phyloP scores from a whole-genome alignment of 2,888 invertebrate species.

The Heliconius ismenius region DNA sequence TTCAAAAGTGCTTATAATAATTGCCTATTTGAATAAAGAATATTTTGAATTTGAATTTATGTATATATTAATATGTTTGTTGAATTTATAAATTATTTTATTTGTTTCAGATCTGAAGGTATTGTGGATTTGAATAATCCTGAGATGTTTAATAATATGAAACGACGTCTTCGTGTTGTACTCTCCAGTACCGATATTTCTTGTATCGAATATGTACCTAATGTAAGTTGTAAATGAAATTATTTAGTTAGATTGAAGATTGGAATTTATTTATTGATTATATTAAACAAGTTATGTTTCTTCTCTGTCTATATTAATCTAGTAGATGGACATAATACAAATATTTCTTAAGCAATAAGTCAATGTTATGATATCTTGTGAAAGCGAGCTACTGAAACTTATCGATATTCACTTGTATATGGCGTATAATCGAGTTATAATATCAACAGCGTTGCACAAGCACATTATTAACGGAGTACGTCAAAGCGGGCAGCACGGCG shows the following conservation, averaged over 20 bases:
- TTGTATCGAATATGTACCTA: slow-evolving; percentile 84
- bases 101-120: slow-evolving; percentile 53
- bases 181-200: slow-evolving; percentile 93
- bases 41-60: no score
- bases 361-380: no score
- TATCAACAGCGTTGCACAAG: slow-evolving; percentile 63
- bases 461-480: slow-evolving; percentile 68
- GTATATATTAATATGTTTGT: no score
- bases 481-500: slow-evolving; percentile 56
- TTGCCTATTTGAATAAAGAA: no score
- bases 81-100: not conserved
- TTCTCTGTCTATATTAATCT: no score
- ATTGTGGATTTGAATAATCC: slow-evolving; percentile 73
- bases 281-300: no score
- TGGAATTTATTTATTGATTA: no score
- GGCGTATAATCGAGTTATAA: slow-evolving; percentile 31
- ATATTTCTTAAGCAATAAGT: no score
- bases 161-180: slow-evolving; percentile 94
- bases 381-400: no score
- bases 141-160: slow-evolving; percentile 80
- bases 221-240: slow-evolving; percentile 61
- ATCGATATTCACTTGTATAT: not conserved
- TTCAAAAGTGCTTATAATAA: no score
- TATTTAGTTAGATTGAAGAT: no score
- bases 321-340: no score